phyloP scores from a whole-genome alignment of 2,888 invertebrate species.

The Ectemnius continuus region DNA sequence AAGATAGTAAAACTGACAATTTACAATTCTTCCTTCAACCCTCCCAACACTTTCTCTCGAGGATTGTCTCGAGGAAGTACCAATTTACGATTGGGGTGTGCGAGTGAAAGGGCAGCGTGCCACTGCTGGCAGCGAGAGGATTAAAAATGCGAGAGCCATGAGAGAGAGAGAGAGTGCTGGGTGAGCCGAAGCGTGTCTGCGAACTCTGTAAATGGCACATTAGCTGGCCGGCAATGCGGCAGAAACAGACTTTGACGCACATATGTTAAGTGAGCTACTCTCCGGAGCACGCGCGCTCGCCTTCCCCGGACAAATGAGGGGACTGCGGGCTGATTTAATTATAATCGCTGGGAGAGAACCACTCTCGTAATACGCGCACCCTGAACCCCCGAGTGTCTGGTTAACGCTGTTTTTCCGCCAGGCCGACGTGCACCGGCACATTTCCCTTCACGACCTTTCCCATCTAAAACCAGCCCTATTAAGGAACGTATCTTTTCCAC shows the following conservation, averaged over 20 bases:
- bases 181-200: not conserved
- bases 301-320: constrained; percentile 27
- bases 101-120: no score
- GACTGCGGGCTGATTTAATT: constrained; percentile 43
- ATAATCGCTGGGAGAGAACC: constrained; percentile 18
- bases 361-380: constrained; percentile 24
- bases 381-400: constrained; percentile 3
- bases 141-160: no score
- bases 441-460: not conserved
- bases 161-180: not conserved
- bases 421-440: not conserved
- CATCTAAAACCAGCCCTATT: no score
- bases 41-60: not conserved
- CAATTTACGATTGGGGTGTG: not conserved
- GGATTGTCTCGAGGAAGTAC: constrained; percentile 2
- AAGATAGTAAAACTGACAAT: no score
- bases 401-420: constrained; percentile 2
- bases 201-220: not conserved
- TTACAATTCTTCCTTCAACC: no score
- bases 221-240: constrained; percentile 8
- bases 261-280: constrained; percentile 17
- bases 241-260: constrained; percentile 3
- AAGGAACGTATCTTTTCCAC: no score
- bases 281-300: constrained; percentile 12
- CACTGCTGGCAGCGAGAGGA: no score